Conservation (phyloP, 2,113 vertebrate genomes). For the Anthoscopus minutus region DNA sequence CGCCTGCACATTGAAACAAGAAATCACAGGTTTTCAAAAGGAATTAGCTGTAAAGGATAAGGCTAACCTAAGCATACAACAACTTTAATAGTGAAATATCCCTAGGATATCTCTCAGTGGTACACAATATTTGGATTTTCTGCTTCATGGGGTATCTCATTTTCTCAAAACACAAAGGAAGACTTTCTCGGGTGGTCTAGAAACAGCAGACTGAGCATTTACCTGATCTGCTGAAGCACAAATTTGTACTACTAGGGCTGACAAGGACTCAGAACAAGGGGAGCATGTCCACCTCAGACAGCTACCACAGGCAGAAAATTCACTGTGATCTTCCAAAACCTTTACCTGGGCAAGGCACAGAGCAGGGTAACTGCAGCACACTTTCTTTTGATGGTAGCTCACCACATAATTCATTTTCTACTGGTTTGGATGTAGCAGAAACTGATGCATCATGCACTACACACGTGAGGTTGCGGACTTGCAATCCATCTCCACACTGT, state of each 20-base stretch:
- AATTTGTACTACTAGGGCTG: background rate
- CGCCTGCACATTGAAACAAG: conserved; percentile 70
- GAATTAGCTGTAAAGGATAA: background rate
- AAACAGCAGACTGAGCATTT: background rate
- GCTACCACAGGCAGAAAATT: background rate
- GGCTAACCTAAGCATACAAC: background rate
- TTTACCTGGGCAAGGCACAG: conserved; percentile 90
- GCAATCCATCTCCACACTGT: conserved; percentile 88
- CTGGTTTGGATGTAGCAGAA: conserved; percentile 53
- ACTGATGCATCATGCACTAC: conserved; percentile 76
- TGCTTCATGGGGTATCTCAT: background rate
- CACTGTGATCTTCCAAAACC: background rate
- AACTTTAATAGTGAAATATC: background rate
- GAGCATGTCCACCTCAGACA: background rate
- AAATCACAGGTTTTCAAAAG: background rate
- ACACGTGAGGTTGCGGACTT: conserved; percentile 81
- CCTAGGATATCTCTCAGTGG: background rate
- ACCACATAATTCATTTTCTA: conserved; percentile 75
- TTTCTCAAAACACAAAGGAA: background rate
- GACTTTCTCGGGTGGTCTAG: background rate
- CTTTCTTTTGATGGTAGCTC: conserved; percentile 65
- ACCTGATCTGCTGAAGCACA: background rate
- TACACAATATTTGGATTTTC: background rate
- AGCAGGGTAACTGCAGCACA: conserved; percentile 79
- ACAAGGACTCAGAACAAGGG: background rate